A percentile compares a stretch with the other conserved stretches of the same genome.
These are phyloP conservation scores for Mycalesis mineus DNA, from an alignment of 2,888 invertebrate genomes.

Conservation along the genomic window DNA sequence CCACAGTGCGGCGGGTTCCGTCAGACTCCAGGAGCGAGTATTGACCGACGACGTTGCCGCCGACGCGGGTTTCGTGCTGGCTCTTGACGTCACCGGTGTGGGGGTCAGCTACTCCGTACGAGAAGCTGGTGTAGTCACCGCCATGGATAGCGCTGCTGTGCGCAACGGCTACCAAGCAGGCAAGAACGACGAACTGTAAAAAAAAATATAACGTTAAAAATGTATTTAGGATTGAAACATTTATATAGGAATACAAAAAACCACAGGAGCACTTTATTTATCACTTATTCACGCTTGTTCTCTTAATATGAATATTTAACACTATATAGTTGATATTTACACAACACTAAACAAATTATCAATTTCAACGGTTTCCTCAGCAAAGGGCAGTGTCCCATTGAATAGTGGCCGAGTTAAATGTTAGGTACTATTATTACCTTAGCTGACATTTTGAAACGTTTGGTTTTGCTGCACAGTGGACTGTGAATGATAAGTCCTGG, in stretches of 20 bases:
- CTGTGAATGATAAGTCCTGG: conserved; percentile 66
- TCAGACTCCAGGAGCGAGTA: conserved; percentile 78
- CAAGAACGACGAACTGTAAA: conserved; percentile 67
- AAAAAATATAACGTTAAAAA: conserved; percentile 33
- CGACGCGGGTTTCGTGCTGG: conserved; percentile 80
- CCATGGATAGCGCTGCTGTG: conserved; percentile 63
- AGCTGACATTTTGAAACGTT: conserved; percentile 71
- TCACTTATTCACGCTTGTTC: too few relatives aligned
- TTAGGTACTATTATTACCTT: conserved; percentile 49
- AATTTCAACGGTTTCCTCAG: not conserved
- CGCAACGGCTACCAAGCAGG: conserved; percentile 63
- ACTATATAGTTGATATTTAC: not conserved
- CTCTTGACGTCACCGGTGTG: conserved; percentile 71
- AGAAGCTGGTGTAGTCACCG: conserved; percentile 65
- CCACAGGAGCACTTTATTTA: not conserved
- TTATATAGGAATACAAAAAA: too few relatives aligned
- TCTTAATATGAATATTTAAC: too few relatives aligned
- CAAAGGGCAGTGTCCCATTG: conserved; percentile 5
- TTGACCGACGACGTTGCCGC: conserved; percentile 79
- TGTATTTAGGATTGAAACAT: too few relatives aligned
- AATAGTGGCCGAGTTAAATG: conserved; percentile 13
- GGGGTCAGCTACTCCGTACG: conserved; percentile 67
- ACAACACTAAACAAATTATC: not conserved
- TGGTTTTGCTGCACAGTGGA: conserved; percentile 63
- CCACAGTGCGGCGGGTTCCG: conserved; percentile 81